Percentiles rank a stretch among this genome's conserved stretches.
These are phyloP conservation scores for Polymixis lichenea DNA, from an alignment of 2,888 invertebrate genomes.

Conservation along the genomic window DNA sequence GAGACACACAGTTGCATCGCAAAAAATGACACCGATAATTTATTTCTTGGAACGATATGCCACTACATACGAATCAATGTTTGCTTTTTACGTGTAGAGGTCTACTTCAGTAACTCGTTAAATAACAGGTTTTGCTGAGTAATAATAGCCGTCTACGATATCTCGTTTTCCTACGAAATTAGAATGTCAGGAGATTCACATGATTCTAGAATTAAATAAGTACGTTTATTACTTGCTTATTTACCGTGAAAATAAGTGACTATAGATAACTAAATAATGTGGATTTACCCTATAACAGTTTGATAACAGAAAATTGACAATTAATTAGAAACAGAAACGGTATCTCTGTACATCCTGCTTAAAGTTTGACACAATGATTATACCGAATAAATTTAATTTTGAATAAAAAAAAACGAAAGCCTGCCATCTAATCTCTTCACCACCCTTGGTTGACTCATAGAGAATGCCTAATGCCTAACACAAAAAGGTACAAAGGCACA, in stretches of 20 bases:
- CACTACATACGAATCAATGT: slow-evolving; percentile 23
- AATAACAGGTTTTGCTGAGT: slow-evolving; percentile 57
- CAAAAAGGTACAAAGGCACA: no score
- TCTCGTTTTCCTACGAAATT: slow-evolving; percentile 43
- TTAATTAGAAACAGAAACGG: background rate
- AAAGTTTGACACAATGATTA: background rate
- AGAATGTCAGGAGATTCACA: slow-evolving; percentile 26
- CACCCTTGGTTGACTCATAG: no score
- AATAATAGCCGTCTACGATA: slow-evolving; percentile 50
- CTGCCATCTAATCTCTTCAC: no score
- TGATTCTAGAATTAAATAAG: slow-evolving; percentile 5
- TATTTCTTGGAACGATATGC: slow-evolving; percentile 35
- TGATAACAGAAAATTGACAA: background rate
- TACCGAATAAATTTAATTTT: background rate
- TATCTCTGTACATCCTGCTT: background rate
- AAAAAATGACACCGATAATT: slow-evolving; percentile 40
- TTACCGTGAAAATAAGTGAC: background rate
- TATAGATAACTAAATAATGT: background rate
- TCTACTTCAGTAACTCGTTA: slow-evolving; percentile 40
- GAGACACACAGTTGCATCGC: slow-evolving; percentile 34
- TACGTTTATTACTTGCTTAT: background rate
- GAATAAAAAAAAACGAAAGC: no score
- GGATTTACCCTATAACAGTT: background rate
- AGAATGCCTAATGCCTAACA: no score
- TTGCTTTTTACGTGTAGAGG: slow-evolving; percentile 11